Percentiles rank a stretch among this genome's conserved stretches.
Conservation (phyloP, 2,113 vertebrate genomes). For the Cyphomyrus plagiostoma region DNA sequence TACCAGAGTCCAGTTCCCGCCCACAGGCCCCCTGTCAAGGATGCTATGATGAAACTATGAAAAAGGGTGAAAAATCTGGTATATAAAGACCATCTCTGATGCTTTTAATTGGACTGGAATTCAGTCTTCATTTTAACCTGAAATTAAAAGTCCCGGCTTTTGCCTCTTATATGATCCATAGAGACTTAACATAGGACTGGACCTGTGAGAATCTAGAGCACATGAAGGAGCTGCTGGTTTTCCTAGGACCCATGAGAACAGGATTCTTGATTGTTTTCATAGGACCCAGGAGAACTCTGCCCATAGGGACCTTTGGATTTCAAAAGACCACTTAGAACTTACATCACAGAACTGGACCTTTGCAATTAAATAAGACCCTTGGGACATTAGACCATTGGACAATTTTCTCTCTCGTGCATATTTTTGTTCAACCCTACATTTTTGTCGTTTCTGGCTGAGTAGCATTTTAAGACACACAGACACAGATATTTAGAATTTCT, state of each 20-base stretch:
- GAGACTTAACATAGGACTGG: background rate
- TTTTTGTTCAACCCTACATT: background rate
- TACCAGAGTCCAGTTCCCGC: background rate
- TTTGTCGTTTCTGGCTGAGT: background rate
- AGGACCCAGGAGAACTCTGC: background rate
- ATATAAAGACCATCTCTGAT: background rate
- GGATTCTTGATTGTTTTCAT: background rate
- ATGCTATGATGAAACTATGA: background rate
- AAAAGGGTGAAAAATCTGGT: background rate
- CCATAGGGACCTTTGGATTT: background rate
- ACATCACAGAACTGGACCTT: background rate
- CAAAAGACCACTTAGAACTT: background rate
- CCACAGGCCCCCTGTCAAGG: background rate
- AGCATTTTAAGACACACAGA: background rate
- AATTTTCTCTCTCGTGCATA: background rate
- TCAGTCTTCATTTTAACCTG: background rate
- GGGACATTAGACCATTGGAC: background rate
- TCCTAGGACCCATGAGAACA: background rate
- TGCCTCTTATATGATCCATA: background rate
- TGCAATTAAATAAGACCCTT: background rate
- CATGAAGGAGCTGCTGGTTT: background rate
- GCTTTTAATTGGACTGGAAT: background rate
- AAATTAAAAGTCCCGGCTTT: background rate
- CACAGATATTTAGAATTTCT: background rate
- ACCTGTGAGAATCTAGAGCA: background rate